Percentiles rank a stretch among this genome's conserved stretches.
Conservation (phyloP, 2,888 invertebrate species). For the Cylindroiulus punctatus region DNA sequence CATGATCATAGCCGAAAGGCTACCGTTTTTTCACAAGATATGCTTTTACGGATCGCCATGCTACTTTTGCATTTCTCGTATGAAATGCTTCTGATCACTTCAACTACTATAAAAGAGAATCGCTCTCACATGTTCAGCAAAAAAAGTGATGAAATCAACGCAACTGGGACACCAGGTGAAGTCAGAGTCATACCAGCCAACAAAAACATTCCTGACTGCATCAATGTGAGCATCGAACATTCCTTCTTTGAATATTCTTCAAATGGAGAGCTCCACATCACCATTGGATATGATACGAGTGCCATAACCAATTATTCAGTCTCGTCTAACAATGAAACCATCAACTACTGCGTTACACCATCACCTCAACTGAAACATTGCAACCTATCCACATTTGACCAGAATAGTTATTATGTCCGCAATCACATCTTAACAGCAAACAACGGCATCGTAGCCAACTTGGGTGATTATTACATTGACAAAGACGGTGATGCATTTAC, state of each 20-base stretch:
- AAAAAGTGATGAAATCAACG: no score
- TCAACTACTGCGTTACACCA: neutral
- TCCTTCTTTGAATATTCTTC: neutral
- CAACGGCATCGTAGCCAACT: neutral
- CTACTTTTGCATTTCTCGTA: no score
- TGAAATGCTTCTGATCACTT: no score
- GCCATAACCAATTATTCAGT: neutral
- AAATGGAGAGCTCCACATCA: neutral
- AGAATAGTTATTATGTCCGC: neutral
- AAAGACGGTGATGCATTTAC: neutral
- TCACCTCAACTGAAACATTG: conserved; percentile 33
- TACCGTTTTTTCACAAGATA: no score
- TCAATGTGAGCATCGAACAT: neutral
- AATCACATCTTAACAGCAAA: neutral
- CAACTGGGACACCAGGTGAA: no score
- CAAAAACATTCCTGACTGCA: conserved; percentile 14
- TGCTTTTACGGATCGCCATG: no score
- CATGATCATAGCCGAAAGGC: no score
- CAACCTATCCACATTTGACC: neutral
- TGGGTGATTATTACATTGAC: conserved; percentile 20
- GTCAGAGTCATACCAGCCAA: neutral
- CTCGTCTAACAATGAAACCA: no score
- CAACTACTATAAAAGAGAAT: no score
- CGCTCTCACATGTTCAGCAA: no score
- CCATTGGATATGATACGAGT: conserved; percentile 7